Conservation (phyloP, 2,797 vertebrate species). For the Alectoris magna region DNA sequence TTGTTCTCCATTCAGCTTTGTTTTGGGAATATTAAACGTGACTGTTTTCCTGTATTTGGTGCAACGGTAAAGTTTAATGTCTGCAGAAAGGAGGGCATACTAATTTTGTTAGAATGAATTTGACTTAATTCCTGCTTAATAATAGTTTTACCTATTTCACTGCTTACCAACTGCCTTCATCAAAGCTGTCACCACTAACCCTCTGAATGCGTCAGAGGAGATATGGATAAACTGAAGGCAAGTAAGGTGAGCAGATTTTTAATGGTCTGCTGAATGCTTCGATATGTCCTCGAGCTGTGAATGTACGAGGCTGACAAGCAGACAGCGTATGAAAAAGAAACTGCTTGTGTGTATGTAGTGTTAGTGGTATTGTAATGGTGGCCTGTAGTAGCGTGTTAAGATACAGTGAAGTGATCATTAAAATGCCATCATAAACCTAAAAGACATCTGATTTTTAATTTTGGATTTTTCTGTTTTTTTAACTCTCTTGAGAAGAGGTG, state of each 20-base stretch:
- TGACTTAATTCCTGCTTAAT: not conserved
- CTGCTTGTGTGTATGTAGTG: not conserved
- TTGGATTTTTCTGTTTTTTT: too few relatives aligned
- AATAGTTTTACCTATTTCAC: not conserved
- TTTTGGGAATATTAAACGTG: not conserved
- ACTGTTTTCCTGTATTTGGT: not conserved
- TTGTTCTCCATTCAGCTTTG: not conserved
- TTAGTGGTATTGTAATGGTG: too few relatives aligned
- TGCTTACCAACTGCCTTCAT: not conserved
- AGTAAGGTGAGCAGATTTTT: not conserved
- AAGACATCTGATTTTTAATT: not conserved
- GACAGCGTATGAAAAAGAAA: not conserved
- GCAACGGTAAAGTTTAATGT: not conserved
- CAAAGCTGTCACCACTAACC: not conserved
- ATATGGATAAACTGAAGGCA: not conserved
- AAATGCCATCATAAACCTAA: not conserved
- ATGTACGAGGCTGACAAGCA: not conserved
- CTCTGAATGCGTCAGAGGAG: not conserved
- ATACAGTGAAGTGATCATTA: too few relatives aligned
- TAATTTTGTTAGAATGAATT: not conserved
- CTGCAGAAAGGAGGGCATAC: not conserved
- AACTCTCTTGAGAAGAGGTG: too few relatives aligned
- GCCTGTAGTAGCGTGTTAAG: too few relatives aligned
- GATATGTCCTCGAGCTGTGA: not conserved
- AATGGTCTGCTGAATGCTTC: not conserved